Evolutionary conservation across 1,140 invertebrate species (phyloP).

Genomic region (Dreissena rostriformis): DNA sequence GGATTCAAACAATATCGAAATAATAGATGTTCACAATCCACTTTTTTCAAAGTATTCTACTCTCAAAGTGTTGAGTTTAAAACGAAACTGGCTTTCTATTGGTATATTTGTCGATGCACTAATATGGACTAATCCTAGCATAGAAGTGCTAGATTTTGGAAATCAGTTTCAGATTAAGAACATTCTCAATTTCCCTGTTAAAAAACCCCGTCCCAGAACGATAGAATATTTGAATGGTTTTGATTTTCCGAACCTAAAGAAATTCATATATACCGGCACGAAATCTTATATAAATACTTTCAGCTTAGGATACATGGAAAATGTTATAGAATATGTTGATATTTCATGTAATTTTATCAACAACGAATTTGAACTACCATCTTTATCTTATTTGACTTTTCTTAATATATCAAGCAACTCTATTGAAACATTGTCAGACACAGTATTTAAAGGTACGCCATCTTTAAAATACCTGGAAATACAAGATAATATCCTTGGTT

Average conservation of each 20-base stretch:
- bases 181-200: not conserved
- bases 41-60: conserved; percentile 8
- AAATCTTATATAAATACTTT: not conserved
- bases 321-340: conserved; percentile 28
- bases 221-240: not conserved
- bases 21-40: conserved; percentile 9
- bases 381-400: not conserved
- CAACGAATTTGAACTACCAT: not conserved
- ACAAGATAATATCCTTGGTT: conserved; percentile 34
- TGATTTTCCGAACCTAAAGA: conserved; percentile 3
- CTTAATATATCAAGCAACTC: conserved; percentile 43
- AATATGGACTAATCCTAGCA: conserved; percentile 22
- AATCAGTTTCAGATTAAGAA: conserved; percentile 1
- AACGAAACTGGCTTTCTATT: conserved; percentile 17
- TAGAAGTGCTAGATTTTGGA: conserved; percentile 19
- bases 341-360: conserved; percentile 38
- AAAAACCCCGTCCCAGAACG: not conserved
- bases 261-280: conserved; percentile 28
- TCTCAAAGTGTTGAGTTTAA: conserved; percentile 10
- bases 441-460: conserved; percentile 11
- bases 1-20: conserved; percentile 36
- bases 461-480: conserved; percentile 23
- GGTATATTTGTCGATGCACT: not conserved
- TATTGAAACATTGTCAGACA: conserved; percentile 6
- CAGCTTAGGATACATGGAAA: conserved; percentile 11